phyloP scores from a whole-genome alignment of 2,113 vertebrate species.

The Chlorodrepanis virens region DNA sequence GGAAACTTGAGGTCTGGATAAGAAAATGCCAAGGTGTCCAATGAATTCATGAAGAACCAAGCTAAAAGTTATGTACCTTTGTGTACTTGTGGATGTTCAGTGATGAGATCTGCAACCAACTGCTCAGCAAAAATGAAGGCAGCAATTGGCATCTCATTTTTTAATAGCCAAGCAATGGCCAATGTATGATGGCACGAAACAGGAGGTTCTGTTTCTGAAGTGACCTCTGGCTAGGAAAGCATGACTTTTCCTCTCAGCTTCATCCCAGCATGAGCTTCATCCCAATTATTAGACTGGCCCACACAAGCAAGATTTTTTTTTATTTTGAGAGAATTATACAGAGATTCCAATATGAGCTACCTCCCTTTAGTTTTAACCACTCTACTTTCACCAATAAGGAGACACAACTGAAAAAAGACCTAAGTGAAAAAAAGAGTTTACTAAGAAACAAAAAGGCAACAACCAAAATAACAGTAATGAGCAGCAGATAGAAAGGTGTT shows the following conservation, averaged over 20 bases:
- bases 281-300: not conserved
- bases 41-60: not conserved
- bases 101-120: not conserved
- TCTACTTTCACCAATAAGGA: not conserved
- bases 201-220: not conserved
- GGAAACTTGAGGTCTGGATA: not conserved
- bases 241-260: not conserved
- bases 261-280: not conserved
- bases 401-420: not conserved
- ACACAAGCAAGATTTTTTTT: not conserved
- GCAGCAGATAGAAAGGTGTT: not conserved
- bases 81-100: not conserved
- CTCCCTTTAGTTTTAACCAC: not conserved
- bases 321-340: not conserved
- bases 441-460: not conserved
- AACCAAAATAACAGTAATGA: not conserved
- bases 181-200: fast-evolving
- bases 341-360: not conserved
- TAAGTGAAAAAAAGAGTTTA: not conserved
- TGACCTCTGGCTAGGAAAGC: not conserved
- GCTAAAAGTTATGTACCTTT: not conserved
- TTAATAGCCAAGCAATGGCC: not conserved
- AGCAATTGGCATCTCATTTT: not conserved
- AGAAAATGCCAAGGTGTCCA: not conserved
- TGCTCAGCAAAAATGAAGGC: not conserved